These are phyloP conservation scores for Catharus minimus DNA, from an alignment of 2,113 vertebrate species.

Conservation along the genomic window DNA sequence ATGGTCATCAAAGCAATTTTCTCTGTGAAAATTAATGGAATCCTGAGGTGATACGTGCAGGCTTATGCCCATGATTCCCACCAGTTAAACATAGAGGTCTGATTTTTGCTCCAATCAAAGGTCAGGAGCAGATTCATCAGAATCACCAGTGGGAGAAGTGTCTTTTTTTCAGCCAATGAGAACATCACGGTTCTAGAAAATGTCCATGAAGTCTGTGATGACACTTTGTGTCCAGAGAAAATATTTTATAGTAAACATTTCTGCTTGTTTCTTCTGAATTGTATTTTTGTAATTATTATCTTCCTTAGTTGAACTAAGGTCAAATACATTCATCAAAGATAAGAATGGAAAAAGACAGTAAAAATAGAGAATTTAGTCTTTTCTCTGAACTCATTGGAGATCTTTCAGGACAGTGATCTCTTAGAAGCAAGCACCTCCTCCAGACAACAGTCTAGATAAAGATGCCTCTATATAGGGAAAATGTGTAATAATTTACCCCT, in stretches of 20 bases:
- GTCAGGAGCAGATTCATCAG: neutral
- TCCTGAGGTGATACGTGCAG: neutral
- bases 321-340: neutral
- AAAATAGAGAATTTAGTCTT: neutral
- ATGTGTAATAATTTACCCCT: neutral
- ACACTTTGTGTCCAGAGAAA: neutral
- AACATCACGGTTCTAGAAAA: neutral
- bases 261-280: neutral
- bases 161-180: neutral
- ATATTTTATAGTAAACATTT: neutral
- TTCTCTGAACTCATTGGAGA: neutral
- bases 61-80: neutral
- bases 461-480: neutral
- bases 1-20: neutral
- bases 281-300: neutral
- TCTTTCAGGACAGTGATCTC: neutral
- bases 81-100: neutral
- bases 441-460: neutral
- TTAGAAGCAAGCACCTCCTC: neutral
- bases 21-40: neutral
- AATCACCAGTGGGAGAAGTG: neutral
- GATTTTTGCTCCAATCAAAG: neutral
- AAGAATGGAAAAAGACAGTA: neutral
- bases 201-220: neutral
- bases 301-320: neutral